phyloP scores from a whole-genome alignment of 2,888 invertebrate species.

The Eulithis prunata region DNA sequence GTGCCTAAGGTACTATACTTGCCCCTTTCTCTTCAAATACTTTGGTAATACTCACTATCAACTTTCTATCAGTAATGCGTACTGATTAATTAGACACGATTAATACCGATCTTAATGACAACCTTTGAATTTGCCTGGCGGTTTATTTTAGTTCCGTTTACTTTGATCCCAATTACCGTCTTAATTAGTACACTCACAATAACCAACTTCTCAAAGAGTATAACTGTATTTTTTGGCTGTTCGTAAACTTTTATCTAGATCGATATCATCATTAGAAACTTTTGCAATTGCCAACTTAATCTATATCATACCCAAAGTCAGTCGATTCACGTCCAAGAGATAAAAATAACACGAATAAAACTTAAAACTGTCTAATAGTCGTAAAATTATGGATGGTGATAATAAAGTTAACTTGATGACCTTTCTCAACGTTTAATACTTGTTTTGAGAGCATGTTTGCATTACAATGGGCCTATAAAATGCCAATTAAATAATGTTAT shows the following conservation, averaged over 20 bases:
- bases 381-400: constrained; percentile 43
- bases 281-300: constrained; percentile 26
- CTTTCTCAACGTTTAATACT: constrained; percentile 52
- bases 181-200: constrained; percentile 35
- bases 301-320: constrained; percentile 13
- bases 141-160: constrained; percentile 50
- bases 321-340: constrained; percentile 26
- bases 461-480: constrained; percentile 53
- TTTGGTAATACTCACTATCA: constrained; percentile 60
- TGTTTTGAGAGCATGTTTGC: constrained; percentile 45
- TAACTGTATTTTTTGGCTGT: constrained; percentile 21
- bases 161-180: constrained; percentile 39
- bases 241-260: constrained; percentile 29
- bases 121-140: constrained; percentile 36
- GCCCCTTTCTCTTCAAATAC: constrained; percentile 75
- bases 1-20: constrained; percentile 43
- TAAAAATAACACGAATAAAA: constrained; percentile 28
- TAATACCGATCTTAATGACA: constrained; percentile 51
- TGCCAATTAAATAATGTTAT: constrained; percentile 47
- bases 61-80: constrained; percentile 79
- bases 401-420: constrained; percentile 46
- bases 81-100: constrained; percentile 81
- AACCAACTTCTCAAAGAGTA: background rate
- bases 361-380: constrained; percentile 21
- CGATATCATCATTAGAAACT: constrained; percentile 34